These are phyloP conservation scores for Turdus rufiventris DNA, from an alignment of 2,113 vertebrate species.

Conservation along the genomic window DNA sequence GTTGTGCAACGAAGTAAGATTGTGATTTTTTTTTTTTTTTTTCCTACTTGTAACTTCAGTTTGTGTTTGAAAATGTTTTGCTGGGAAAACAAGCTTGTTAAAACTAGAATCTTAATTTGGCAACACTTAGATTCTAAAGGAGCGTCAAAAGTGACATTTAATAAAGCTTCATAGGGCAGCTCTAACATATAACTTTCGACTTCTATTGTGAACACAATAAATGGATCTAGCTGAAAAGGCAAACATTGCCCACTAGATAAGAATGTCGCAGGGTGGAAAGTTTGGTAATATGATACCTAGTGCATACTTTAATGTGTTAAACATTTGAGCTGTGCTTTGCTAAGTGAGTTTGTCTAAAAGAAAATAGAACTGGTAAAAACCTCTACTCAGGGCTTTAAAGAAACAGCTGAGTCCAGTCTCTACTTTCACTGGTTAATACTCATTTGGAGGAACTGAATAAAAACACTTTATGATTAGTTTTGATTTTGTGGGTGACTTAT, in stretches of 20 bases:
- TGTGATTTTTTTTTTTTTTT: background rate
- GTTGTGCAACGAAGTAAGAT: accelerated
- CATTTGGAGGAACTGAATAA: background rate
- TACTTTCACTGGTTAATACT: background rate
- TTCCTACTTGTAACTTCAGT: background rate
- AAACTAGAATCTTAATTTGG: background rate
- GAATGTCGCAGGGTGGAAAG: background rate
- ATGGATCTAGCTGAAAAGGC: background rate
- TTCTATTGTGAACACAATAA: background rate
- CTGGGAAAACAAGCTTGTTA: background rate
- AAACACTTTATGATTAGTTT: background rate
- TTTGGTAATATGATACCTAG: background rate
- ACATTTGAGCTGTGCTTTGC: background rate
- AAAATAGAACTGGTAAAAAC: background rate
- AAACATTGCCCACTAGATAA: background rate
- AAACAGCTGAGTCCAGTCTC: background rate
- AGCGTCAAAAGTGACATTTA: background rate
- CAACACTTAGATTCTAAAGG: background rate
- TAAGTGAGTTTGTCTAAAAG: background rate
- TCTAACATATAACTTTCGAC: background rate
- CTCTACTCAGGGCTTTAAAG: background rate
- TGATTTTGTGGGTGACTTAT: background rate
- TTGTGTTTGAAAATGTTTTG: background rate
- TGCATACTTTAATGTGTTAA: background rate
- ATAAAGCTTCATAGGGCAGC: background rate